phyloP scores from a whole-genome alignment of 1,140 invertebrate genomes.

The silkworm (Bombyx mori) region DNA sequence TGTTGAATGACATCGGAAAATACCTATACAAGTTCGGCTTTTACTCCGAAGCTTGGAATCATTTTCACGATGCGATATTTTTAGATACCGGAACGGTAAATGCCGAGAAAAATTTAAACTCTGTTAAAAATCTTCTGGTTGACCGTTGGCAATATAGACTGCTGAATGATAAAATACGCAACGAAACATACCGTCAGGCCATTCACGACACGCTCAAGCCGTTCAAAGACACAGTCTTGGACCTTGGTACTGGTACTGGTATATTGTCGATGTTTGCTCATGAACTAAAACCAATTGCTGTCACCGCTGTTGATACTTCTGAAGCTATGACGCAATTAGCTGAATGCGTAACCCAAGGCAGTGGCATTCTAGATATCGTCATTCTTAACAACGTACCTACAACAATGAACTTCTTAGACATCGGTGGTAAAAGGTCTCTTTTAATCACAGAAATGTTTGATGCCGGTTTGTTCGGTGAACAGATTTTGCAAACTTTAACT shows the following conservation, averaged over 20 bases:
- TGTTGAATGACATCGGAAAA: slow-evolving; percentile 52
- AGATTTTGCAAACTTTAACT: slow-evolving; percentile 75
- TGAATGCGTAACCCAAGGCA: slow-evolving; percentile 69
- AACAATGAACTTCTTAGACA: slow-evolving; percentile 64
- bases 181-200: slow-evolving; percentile 76
- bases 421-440: slow-evolving; percentile 74
- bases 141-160: slow-evolving; percentile 87
- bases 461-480: slow-evolving; percentile 83
- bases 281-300: slow-evolving; percentile 67
- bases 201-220: slow-evolving; percentile 72
- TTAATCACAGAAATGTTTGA: slow-evolving; percentile 86
- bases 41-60: slow-evolving; percentile 44
- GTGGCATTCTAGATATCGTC: slow-evolving; percentile 48
- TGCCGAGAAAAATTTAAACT: slow-evolving; percentile 60
- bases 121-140: slow-evolving; percentile 67
- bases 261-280: slow-evolving; percentile 77
- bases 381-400: slow-evolving; percentile 49
- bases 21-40: slow-evolving; percentile 46
- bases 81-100: slow-evolving; percentile 36
- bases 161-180: slow-evolving; percentile 82
- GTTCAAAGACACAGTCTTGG: slow-evolving; percentile 73
- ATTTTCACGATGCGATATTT: slow-evolving; percentile 46
- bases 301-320: slow-evolving; percentile 79
- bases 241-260: slow-evolving; percentile 84
- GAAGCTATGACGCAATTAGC: slow-evolving; percentile 75